Evolutionary conservation across 2,113 vertebrate species (phyloP).

Genomic region (Noctilio leporinus): DNA sequence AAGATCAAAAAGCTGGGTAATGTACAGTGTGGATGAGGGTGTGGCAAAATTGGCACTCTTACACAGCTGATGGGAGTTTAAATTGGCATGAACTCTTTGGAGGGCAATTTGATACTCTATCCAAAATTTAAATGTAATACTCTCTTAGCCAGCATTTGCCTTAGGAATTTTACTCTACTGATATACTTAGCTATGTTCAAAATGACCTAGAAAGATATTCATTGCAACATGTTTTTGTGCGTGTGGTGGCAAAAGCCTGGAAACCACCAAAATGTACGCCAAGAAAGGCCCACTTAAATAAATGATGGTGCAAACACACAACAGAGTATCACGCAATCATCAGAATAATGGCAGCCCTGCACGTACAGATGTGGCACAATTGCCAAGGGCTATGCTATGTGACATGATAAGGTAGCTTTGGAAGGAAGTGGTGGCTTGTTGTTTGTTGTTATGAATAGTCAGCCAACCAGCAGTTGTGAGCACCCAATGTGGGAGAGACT

Average conservation of each 20-base stretch:
- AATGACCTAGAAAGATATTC: neutral
- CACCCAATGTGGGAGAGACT: neutral
- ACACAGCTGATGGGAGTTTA: conserved; percentile 12
- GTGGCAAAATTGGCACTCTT: conserved; percentile 39
- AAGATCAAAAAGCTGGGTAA: conserved; percentile 54
- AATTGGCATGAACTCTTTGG: conserved; percentile 22
- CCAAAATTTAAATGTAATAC: conserved; percentile 35
- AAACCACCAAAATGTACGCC: neutral
- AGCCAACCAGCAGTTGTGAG: neutral
- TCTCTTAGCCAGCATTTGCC: conserved; percentile 5
- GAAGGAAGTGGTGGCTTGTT: no score
- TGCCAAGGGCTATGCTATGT: neutral
- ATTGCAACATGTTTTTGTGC: neutral
- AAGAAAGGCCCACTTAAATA: neutral
- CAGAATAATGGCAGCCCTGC: neutral
- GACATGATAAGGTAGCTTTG: no score
- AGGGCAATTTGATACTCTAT: conserved; percentile 48
- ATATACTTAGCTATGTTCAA: neutral
- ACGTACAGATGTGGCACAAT: no score
- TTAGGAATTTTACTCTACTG: conserved; percentile 4
- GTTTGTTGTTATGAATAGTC: neutral
- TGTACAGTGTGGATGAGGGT: neutral
- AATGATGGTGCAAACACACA: neutral
- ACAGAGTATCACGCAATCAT: neutral
- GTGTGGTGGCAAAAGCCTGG: neutral